Base-by-base conservation (phyloP, 2,797 vertebrate species). In the Hafferia zeledoni region DNA sequence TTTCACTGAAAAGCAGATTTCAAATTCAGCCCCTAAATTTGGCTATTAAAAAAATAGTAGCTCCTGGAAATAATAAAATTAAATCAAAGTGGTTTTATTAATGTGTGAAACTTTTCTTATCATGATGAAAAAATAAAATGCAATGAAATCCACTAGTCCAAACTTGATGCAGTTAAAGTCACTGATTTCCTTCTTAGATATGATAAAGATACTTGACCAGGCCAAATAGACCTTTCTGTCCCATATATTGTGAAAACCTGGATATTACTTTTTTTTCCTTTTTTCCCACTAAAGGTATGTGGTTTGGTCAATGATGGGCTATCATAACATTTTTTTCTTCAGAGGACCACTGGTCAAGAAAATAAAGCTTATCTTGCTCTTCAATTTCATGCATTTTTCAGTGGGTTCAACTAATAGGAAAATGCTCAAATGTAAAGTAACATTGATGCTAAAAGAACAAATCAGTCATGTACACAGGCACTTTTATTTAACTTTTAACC, bases 51-150 rank as follows among this genome's bases (percentile, higher is more conserved):
- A 90, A 82, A 90, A 9, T 6, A 88, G n/a, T 24, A 89, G 68
- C 60, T 95, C 71, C 90, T 95, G 94, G 94, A 95, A 92, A 71
- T 75, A 94, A 93, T 94, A 92, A 96, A 94, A 83, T 92, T 76
- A 93, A 43, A 93, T 91, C 92, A 94, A 47, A 63, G 17, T 49
- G 33, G 46, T 95, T 94, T 87, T 88, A 76, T 90, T 72, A 84
- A 94, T 43, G n/a, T 30, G 31, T 63, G 37, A 95, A 89, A 83
- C 47, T 86, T 86, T 87, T 60, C 52, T 96, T 65, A 86, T 88
- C 76, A 76, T 77, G 77, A 93, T 95, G 77, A 96, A 94, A 97
- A 77, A 76, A n/a, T n/a, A n/a, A 88, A 94, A 82, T 33, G 8
- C 94, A 96, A 94, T 96, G 59, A 96, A 94, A 91, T 83, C 63